Percentiles rank a stretch among this genome's conserved stretches.
These are phyloP conservation scores for Bicyclus anynana DNA, from an alignment of 1,140 invertebrate species.

Conservation along the genomic window DNA sequence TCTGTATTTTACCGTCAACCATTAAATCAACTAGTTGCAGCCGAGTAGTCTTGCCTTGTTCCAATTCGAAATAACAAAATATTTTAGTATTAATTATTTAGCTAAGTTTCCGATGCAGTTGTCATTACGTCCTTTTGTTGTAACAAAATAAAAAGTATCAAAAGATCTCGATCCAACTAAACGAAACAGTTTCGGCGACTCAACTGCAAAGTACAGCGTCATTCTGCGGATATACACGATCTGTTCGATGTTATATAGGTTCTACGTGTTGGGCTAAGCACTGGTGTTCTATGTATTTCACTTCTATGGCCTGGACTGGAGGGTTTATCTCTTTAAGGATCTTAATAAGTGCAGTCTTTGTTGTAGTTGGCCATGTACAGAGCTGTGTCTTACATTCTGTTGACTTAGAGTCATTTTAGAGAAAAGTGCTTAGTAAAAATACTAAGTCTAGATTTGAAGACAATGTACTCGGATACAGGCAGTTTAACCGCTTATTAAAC, in stretches of 20 bases:
- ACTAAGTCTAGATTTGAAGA: too few relatives aligned
- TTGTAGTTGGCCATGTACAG: not conserved
- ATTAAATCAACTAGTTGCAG: too few relatives aligned
- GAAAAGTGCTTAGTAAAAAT: too few relatives aligned
- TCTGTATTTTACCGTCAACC: too few relatives aligned
- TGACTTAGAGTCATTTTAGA: not conserved
- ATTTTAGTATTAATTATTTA: too few relatives aligned
- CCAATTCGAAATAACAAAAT: too few relatives aligned
- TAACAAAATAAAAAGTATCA: too few relatives aligned
- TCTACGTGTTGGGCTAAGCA: conserved; percentile 43
- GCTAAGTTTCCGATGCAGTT: too few relatives aligned
- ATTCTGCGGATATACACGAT: conserved; percentile 38
- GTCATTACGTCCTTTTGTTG: too few relatives aligned
- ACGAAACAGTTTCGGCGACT: conserved; percentile 43
- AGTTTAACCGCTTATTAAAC: too few relatives aligned
- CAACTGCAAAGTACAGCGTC: conserved; percentile 46
- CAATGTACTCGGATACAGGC: too few relatives aligned
- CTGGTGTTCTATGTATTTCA: conserved; percentile 53
- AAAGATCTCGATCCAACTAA: conserved; percentile 13
- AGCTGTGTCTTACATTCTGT: not conserved
- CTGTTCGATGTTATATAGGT: conserved; percentile 27
- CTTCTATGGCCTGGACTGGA: conserved; percentile 29
- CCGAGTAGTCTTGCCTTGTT: too few relatives aligned
- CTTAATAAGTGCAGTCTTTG: conserved; percentile 34
- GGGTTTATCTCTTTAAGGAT: not conserved